Percentiles rank a stretch among this genome's conserved stretches.
phyloP scores from a whole-genome alignment of 2,113 vertebrate genomes.

The Psittacara wagleri region DNA sequence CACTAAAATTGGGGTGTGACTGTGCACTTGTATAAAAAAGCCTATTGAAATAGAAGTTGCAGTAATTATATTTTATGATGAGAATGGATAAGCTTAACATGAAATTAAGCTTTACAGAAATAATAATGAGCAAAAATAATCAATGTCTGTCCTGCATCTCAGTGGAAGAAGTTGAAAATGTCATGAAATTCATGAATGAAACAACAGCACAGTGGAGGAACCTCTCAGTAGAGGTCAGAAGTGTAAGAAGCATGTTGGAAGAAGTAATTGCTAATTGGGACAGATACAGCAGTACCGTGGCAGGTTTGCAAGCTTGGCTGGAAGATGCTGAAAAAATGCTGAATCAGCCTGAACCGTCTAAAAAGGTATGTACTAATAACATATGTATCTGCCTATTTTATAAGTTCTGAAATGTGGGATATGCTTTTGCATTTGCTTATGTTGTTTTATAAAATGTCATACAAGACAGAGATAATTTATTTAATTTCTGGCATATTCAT shows the following conservation, averaged over 20 bases:
- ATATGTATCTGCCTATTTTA: background rate
- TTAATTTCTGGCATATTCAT: background rate
- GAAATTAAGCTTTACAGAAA: background rate
- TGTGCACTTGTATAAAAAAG: background rate
- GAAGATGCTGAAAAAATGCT: conserved; percentile 90
- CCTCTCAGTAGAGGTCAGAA: conserved; percentile 90
- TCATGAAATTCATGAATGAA: conserved; percentile 88
- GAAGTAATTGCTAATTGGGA: conserved; percentile 94
- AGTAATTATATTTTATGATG: background rate
- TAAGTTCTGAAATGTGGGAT: background rate
- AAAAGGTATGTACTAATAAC: conserved; percentile 76
- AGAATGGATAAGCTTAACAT: background rate
- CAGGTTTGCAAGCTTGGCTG: conserved; percentile 89
- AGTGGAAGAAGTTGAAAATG: conserved; percentile 90
- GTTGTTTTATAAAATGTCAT: background rate
- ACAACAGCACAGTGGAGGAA: conserved; percentile 93
- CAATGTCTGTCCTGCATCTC: background rate
- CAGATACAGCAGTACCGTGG: conserved; percentile 84
- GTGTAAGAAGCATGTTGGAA: conserved; percentile 93
- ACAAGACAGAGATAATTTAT: background rate
- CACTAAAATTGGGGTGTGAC: background rate
- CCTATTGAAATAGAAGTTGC: background rate
- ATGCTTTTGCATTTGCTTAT: background rate
- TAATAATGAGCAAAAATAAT: background rate
- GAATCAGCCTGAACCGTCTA: conserved; percentile 84